A percentile compares a stretch with the other conserved stretches of the same genome.
phyloP scores from a whole-genome alignment of 2,113 vertebrate genomes.

The Xenopus tropicalis region UCB_Xtro_10.0 CM004451.2:59824501-59825000 shows the following conservation, averaged over 20 bases:
- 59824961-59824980: no score
- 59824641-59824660: conserved; percentile 68
- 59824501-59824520: conserved; percentile 8
- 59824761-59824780: background rate
- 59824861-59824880: no score
- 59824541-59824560: conserved; percentile 23
- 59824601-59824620: conserved; percentile 72
- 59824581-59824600: conserved; percentile 71
- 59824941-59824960: no score
- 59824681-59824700: conserved; percentile 23
- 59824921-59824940: no score
- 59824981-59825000: no score
- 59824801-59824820: conserved; percentile 3
- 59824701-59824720: conserved; percentile 8
- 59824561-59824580: conserved; percentile 67
- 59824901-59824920: no score
- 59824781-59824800: background rate
- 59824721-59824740: background rate
- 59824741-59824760: background rate
- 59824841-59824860: background rate
- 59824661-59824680: background rate
- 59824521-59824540: conserved; percentile 38
- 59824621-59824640: conserved; percentile 78
- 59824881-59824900: no score
- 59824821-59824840: background rate